Conservation (phyloP, 2,797 vertebrate genomes). For the Dendrocincla tyrannina region DNA sequence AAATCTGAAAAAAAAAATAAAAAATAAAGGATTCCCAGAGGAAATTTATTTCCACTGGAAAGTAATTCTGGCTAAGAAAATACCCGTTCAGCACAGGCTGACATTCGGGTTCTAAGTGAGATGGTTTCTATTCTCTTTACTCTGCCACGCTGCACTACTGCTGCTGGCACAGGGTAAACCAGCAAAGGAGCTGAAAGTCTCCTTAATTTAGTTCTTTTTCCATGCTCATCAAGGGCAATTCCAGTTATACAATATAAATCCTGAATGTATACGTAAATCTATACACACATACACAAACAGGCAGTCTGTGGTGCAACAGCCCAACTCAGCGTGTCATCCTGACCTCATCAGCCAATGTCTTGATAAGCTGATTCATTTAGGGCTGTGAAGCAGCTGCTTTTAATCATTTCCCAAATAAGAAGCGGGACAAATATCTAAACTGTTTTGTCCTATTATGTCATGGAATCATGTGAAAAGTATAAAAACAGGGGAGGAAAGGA, state of each 20-base stretch:
- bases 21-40: background rate
- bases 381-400: slow-evolving; percentile 52
- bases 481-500: slow-evolving; percentile 63
- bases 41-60: slow-evolving; percentile 5
- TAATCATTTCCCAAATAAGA: slow-evolving; percentile 59
- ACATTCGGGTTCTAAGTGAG: background rate
- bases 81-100: background rate
- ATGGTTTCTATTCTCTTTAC: background rate
- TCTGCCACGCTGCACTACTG: background rate
- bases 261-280: background rate
- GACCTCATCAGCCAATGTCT: background rate
- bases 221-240: background rate
- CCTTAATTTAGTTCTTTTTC: background rate
- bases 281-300: background rate
- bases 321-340: background rate
- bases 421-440: slow-evolving; percentile 44
- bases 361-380: slow-evolving; percentile 36
- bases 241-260: background rate
- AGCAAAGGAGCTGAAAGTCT: background rate
- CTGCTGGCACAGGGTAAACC: background rate
- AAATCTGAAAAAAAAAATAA: background rate
- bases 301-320: background rate
- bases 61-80: slow-evolving; percentile 9
- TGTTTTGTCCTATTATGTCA: slow-evolving; percentile 64
- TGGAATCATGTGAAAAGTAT: slow-evolving; percentile 65